These are phyloP conservation scores for Dufourea novaeangliae DNA, from an alignment of 1,140 invertebrate species.

Conservation along the genomic window DNA sequence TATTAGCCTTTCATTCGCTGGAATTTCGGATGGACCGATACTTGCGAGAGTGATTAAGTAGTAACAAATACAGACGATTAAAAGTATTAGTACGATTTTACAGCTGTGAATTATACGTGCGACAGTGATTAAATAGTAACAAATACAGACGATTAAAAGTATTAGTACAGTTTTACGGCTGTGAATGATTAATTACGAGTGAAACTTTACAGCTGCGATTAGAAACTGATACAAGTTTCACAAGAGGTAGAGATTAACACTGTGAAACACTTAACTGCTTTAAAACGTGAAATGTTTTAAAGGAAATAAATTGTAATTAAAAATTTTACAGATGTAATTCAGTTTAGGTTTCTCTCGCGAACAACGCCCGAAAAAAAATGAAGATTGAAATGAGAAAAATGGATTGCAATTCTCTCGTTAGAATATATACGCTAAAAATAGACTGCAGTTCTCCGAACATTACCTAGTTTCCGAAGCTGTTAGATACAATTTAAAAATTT, in stretches of 20 bases:
- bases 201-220: background rate
- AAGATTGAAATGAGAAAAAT: conserved; percentile 16
- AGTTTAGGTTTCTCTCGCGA: background rate
- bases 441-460: conserved; percentile 9
- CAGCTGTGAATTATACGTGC: background rate
- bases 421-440: conserved; percentile 34
- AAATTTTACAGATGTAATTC: background rate
- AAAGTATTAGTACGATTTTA: background rate
- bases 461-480: conserved; percentile 14
- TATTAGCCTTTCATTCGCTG: background rate
- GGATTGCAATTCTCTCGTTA: conserved; percentile 29
- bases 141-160: background rate
- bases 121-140: background rate
- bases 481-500: conserved; percentile 19
- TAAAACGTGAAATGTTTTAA: background rate
- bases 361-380: no score
- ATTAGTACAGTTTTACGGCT: background rate
- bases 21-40: background rate
- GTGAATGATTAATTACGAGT: background rate
- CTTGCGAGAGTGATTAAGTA: background rate
- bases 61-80: background rate
- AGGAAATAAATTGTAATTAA: background rate
- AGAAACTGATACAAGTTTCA: background rate
- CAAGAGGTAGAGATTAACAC: background rate
- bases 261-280: background rate